Conservation (phyloP, 2,888 invertebrate species). For the Agrypnus murinus region DNA sequence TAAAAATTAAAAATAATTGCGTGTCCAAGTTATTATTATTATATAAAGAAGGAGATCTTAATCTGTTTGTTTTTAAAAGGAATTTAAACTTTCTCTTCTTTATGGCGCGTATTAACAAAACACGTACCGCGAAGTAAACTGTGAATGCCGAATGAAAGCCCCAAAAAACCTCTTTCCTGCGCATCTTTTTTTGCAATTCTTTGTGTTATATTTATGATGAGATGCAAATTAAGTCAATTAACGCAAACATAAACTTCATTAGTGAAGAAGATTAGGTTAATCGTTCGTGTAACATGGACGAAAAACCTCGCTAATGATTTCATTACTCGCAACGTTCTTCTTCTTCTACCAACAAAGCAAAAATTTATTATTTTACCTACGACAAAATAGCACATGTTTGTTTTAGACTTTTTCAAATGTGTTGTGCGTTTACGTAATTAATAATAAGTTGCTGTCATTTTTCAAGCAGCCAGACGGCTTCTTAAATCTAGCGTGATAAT, state of each 20-base stretch:
- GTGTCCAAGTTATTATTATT: neutral
- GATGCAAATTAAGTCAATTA: slow-evolving; percentile 45
- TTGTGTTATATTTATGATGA: slow-evolving; percentile 19
- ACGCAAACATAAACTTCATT: slow-evolving; percentile 39
- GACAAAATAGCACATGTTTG: slow-evolving; percentile 33
- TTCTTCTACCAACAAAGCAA: slow-evolving; percentile 13
- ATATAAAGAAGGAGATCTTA: neutral
- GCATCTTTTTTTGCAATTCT: neutral
- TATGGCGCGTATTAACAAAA: neutral
- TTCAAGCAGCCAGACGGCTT: slow-evolving; percentile 65
- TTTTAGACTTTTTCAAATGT: slow-evolving; percentile 29
- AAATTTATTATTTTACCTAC: slow-evolving; percentile 29
- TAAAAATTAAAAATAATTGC: slow-evolving; percentile 10
- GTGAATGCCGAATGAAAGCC: neutral
- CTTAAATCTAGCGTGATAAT: slow-evolving; percentile 68
- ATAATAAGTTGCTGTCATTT: slow-evolving; percentile 66
- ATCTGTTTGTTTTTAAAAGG: neutral
- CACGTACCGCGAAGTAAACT: neutral
- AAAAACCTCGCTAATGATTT: slow-evolving; percentile 56
- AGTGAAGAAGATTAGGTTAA: slow-evolving; percentile 53
- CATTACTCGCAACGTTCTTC: slow-evolving; percentile 45
- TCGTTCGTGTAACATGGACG: slow-evolving; percentile 54
- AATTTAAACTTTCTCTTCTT: slow-evolving; percentile 11
- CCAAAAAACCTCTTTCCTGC: neutral
- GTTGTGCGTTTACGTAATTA: slow-evolving; percentile 59